A percentile compares a stretch with the other conserved stretches of the same genome.
Evolutionary conservation across 2,797 vertebrate genomes (phyloP).

Genomic region (Lepus oiostolus): DNA sequence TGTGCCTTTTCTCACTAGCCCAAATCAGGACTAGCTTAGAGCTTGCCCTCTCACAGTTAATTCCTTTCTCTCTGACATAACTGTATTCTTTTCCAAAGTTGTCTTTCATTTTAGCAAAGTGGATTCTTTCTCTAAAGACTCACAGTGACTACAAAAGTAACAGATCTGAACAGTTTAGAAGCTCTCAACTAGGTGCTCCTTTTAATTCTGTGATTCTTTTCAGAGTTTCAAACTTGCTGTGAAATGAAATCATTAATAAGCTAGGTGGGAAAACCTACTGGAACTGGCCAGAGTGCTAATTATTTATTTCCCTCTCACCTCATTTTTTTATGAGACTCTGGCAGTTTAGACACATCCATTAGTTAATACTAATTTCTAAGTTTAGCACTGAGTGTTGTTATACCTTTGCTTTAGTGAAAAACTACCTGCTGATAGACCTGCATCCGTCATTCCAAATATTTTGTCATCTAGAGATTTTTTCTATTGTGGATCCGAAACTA

Average conservation of each 20-base stretch:
- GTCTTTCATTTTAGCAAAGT: constrained; percentile 24
- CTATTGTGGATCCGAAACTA: background rate
- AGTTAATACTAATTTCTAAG: constrained; percentile 11
- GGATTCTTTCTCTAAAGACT: background rate
- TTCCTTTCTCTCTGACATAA: background rate
- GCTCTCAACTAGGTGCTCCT: background rate
- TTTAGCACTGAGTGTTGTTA: background rate
- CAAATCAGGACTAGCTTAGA: background rate
- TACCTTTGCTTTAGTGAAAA: constrained; percentile 1
- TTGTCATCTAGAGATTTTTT: background rate
- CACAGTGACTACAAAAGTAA: background rate
- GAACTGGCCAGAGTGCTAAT: constrained; percentile 48
- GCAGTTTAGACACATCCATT: background rate
- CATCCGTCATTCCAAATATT: background rate
- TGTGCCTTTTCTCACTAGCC: background rate
- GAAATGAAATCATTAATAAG: constrained; percentile 42
- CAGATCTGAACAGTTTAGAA: background rate
- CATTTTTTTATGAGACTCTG: background rate
- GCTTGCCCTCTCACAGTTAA: background rate
- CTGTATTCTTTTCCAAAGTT: background rate
- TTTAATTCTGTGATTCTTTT: constrained; percentile 54
- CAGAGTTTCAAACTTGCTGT: constrained; percentile 32
- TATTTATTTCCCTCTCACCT: constrained; percentile 61
- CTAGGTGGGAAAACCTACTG: background rate
- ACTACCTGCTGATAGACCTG: background rate